Base-by-base conservation (phyloP, 2,113 vertebrate genomes). In the Callopanchax toddi region DNA sequence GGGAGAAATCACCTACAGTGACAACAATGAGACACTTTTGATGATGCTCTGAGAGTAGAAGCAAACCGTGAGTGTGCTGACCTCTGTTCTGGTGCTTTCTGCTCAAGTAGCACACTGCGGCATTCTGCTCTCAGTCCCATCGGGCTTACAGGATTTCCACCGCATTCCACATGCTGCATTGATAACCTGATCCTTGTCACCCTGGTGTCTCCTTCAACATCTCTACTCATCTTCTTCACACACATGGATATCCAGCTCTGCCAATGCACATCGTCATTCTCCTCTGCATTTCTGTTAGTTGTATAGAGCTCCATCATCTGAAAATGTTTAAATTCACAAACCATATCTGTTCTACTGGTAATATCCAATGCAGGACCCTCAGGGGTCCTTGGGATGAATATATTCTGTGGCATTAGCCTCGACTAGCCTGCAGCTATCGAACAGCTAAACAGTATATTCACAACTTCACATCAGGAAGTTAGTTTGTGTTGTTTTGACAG, bases 91-190 rank as follows among this genome's bases (percentile, higher is more conserved):
- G 48, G 18, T 45, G 52, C 11, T 22, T 62, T 51, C 29, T 84
- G 78, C 76, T 69, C 32, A 61, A 71, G 50, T 2, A 84, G 81
- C 79, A 76, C 60, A 78, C 74, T 82, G 81, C 75, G 68, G 80
- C 63, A 68, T 74, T 81, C 79, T 74, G 69, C 78, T 58, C 13
- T 22, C 6, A 48, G 74, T 86, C 88, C 89, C 87, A 17, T 20
- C 80, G 89, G 90, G 87, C 77, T 78, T 89, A 85, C 83, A 60
- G 82, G 75, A 76, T 91, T 91, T 82, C 90, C 69, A 57, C 78
- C 67, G 82, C 59, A 60, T 76, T 87, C 71, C 66, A 52, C 65
- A 25, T 62, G 59, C 79, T 64, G 50, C 76, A 84, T 78, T 65
- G 83, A 87, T 73, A 84, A 83, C 69, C 77, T 73, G 81, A 88